Base-by-base conservation (phyloP, 2,113 vertebrate genomes). In the Rhynchopsitta pachyrhyncha region DNA sequence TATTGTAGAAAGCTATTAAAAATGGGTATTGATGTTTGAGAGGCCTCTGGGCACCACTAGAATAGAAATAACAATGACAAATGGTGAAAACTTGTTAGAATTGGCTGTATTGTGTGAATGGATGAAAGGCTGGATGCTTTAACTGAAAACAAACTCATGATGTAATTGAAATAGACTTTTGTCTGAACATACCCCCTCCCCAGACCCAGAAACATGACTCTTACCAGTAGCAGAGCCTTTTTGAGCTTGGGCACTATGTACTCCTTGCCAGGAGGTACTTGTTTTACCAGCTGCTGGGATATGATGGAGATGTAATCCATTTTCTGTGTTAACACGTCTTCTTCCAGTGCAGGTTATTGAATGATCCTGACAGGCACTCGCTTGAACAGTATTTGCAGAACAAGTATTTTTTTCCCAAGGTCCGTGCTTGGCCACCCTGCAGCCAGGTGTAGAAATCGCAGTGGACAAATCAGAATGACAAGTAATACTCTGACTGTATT, bases 271-370 rank as follows among this genome's bases (percentile, higher is more conserved):
- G 35, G 98, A 97, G 86, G 97, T 87, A 60, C 97, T 95, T 92
- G 98, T 98, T 97, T 99, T 98, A 88, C 99, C 98, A 95, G 98
- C 98, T 79, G 98, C 98, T 94, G 98, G 98, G 37, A 94, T 98
- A 85, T 85, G 97, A 75, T 97, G 93, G 82, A 98, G 94, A 94
- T 93, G 84, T 47, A 98, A 95, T 78, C 92, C 95, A 37, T 96
- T 98, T 94, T 98, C 98, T 94, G 93, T 86, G 49, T 64, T 94
- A 78, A 78, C 39, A 84, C 82, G 82, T 80, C 88, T 95, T 80
- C 76, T 94, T 64, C 97, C 97, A 39, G 85, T 70, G 20, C 92
- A 94, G 60, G 70, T 89, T 60, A 80, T 74, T 20, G 88, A 92
- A 39, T 60, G 68, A 46, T 96, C 95, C 47, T 97, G 97, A 49